A percentile compares a stretch with the other conserved stretches of the same genome.
Evolutionary conservation across 2,797 vertebrate genomes (phyloP).

Genomic region (Brachyalestes nurse): DNA sequence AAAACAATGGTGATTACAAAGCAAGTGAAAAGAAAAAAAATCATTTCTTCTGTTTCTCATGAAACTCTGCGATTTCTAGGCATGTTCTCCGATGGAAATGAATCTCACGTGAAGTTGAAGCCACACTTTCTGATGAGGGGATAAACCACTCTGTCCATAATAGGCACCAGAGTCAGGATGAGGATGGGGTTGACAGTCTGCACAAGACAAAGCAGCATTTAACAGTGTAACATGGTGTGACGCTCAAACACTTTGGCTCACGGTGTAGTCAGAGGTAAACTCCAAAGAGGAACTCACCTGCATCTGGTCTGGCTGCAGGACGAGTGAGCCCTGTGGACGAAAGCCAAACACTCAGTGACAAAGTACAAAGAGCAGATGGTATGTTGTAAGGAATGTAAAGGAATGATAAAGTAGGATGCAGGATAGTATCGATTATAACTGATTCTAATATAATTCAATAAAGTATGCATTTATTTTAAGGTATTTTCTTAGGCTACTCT

Average conservation of each 20-base stretch:
- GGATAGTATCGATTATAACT: no score
- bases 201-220: slow-evolving; percentile 49
- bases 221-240: background rate
- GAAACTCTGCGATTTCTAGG: background rate
- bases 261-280: background rate
- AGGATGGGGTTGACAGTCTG: slow-evolving; percentile 93
- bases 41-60: background rate
- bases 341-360: background rate
- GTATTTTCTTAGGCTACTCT: no score
- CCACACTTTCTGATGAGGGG: slow-evolving; percentile 91
- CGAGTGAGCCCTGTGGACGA: slow-evolving; percentile 78
- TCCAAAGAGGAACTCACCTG: slow-evolving; percentile 79
- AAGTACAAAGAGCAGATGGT: background rate
- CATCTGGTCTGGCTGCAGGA: slow-evolving; percentile 96
- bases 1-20: background rate
- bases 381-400: background rate
- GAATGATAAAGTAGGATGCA: no score
- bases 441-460: no score
- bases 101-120: slow-evolving; percentile 89
- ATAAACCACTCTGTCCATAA: slow-evolving; percentile 85
- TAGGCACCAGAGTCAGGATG: slow-evolving; percentile 89
- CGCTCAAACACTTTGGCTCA: background rate
- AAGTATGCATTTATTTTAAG: no score
- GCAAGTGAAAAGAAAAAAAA: background rate
- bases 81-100: background rate